Evolutionary conservation across 2,888 invertebrate species (phyloP).

Genomic region (Hirtodrosophila trivittata): DNA sequence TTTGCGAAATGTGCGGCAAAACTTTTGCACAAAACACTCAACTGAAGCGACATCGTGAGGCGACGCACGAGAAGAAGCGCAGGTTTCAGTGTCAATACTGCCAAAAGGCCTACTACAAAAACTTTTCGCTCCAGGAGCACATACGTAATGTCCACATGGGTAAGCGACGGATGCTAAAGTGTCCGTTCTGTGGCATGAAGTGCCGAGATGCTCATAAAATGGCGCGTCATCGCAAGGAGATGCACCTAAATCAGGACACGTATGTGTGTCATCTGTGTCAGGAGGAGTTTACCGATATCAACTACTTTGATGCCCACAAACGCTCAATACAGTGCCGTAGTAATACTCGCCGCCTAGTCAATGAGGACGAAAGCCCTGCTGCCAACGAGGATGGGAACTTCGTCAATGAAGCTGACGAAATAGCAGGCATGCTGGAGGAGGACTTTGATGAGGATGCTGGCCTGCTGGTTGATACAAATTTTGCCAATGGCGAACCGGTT

Average conservation of each 20-base stretch:
- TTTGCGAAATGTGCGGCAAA: constrained; percentile 80
- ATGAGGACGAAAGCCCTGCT: neutral
- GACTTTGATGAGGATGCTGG: constrained; percentile 67
- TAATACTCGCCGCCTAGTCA: constrained; percentile 65
- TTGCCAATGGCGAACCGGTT: constrained; percentile 3
- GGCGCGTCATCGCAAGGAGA: constrained; percentile 80
- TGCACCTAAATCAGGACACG: constrained; percentile 76
- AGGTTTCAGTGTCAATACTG: constrained; percentile 75
- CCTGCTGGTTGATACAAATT: constrained; percentile 39
- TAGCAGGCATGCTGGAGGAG: constrained; percentile 49
- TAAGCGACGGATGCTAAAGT: constrained; percentile 76
- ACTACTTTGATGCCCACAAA: constrained; percentile 81
- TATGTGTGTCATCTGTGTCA: constrained; percentile 76
- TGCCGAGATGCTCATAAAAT: constrained; percentile 81
- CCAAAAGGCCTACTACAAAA: constrained; percentile 80
- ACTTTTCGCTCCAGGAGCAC: constrained; percentile 80
- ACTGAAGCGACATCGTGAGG: constrained; percentile 79
- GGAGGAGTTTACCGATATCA: constrained; percentile 81
- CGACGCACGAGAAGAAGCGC: constrained; percentile 80
- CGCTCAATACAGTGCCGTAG: constrained; percentile 81
- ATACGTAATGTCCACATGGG: constrained; percentile 81
- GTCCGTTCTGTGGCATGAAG: constrained; percentile 81
- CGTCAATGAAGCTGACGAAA: constrained; percentile 11
- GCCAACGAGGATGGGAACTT: neutral
- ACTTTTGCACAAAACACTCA: constrained; percentile 80